Percentiles rank a stretch among this genome's conserved stretches.
Conservation (phyloP, 2,888 invertebrate species). For the Diarsia dahlii region DNA sequence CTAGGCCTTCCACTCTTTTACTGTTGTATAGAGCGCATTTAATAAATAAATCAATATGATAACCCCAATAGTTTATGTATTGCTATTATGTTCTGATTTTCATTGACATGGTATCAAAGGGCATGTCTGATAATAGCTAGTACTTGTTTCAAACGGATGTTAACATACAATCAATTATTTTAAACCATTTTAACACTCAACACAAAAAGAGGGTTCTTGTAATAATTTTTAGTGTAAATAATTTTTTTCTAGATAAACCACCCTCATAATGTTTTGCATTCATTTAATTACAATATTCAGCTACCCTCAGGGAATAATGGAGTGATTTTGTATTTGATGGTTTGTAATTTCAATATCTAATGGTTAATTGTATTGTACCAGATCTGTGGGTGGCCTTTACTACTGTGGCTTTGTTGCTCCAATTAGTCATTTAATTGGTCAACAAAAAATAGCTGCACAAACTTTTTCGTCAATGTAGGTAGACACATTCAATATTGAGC, state of each 20-base stretch:
- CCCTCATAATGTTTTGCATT: background rate
- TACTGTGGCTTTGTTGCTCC: background rate
- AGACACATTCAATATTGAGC: background rate
- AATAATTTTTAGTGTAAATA: background rate
- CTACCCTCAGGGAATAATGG: background rate
- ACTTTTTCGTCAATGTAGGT: background rate
- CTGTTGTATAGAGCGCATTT: background rate
- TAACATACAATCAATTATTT: background rate
- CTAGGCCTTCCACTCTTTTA: background rate
- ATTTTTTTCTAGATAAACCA: background rate
- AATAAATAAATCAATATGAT: slow-evolving; percentile 50
- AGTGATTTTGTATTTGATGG: background rate
- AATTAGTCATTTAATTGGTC: background rate
- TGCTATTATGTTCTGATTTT: slow-evolving; percentile 42
- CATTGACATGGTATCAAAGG: slow-evolving; percentile 40
- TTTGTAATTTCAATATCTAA: background rate
- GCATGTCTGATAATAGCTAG: slow-evolving; percentile 28
- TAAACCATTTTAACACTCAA: no score
- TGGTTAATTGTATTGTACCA: background rate
- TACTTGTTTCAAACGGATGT: slow-evolving; percentile 9
- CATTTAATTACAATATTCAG: no score
- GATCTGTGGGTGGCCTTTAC: background rate
- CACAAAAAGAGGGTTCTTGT: background rate
- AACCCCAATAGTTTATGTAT: slow-evolving; percentile 29
- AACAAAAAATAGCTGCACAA: background rate